Percentiles rank a stretch among this genome's conserved stretches.
phyloP scores from a whole-genome alignment of 2,888 invertebrate species.

The Coleophora flavipennella region DNA sequence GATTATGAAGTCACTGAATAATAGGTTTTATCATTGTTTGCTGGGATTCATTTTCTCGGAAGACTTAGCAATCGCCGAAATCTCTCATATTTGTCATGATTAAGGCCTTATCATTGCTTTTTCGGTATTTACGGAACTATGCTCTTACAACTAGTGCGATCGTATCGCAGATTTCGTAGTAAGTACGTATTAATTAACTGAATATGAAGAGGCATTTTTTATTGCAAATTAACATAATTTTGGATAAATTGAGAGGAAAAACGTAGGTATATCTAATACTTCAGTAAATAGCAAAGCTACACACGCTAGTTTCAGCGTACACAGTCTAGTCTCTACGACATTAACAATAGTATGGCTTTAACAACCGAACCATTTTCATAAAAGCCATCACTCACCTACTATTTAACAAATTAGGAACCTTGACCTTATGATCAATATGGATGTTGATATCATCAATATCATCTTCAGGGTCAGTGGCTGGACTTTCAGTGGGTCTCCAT shows the following conservation, averaged over 20 bases:
- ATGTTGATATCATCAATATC: slow-evolving; percentile 68
- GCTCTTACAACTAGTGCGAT: too few relatives aligned
- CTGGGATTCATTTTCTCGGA: slow-evolving; percentile 15
- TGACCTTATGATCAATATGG: slow-evolving; percentile 66
- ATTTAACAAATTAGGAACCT: slow-evolving; percentile 50
- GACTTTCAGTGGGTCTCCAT: slow-evolving; percentile 52
- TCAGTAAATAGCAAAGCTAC: too few relatives aligned
- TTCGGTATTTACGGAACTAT: background rate
- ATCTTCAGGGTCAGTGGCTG: slow-evolving; percentile 49
- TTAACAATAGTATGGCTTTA: too few relatives aligned
- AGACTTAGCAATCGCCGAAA: slow-evolving; percentile 25
- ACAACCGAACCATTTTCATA: too few relatives aligned
- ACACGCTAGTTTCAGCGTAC: too few relatives aligned
- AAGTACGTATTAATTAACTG: too few relatives aligned
- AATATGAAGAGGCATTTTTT: too few relatives aligned
- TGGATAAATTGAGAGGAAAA: too few relatives aligned
- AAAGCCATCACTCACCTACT: slow-evolving; percentile 31
- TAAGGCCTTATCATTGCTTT: slow-evolving; percentile 1
- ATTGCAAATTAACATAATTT: too few relatives aligned
- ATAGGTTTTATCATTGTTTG: slow-evolving; percentile 1
- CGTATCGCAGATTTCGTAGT: too few relatives aligned
- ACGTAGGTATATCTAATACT: too few relatives aligned
- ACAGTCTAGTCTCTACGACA: too few relatives aligned
- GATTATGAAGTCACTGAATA: background rate
- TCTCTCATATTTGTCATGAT: slow-evolving; percentile 6